Percentiles rank a stretch among this genome's conserved stretches.
Evolutionary conservation across 2,888 invertebrate genomes (phyloP).

Genomic region (Hemaris fuciformis): DNA sequence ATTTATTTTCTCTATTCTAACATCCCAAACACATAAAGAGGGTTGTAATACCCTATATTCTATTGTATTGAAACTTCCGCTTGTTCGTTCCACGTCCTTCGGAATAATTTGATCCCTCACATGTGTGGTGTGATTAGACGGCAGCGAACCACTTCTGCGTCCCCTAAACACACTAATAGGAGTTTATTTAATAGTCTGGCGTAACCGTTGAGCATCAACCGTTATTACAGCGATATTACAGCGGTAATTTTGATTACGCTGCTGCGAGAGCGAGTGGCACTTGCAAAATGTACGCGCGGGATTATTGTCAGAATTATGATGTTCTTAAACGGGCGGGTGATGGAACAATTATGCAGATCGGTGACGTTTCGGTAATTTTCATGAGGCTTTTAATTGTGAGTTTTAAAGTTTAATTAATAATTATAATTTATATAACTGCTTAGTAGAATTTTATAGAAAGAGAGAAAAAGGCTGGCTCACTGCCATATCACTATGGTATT

Average conservation of each 20-base stretch:
- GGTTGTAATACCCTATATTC: not conserved
- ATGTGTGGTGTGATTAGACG: not conserved
- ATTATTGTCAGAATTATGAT: not conserved
- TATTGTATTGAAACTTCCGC: too few species aligned
- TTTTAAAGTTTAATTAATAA: not conserved
- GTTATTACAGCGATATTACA: conserved; percentile 5
- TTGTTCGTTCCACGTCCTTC: not conserved
- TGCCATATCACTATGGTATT: too few species aligned
- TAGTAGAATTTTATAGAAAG: too few species aligned
- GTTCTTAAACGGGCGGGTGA: not conserved
- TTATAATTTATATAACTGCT: too few species aligned
- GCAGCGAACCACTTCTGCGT: not conserved
- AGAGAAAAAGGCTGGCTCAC: too few species aligned
- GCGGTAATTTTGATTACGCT: conserved; percentile 1
- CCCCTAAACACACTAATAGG: not conserved
- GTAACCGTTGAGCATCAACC: not conserved
- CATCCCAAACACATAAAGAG: too few species aligned
- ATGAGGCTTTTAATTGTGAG: not conserved
- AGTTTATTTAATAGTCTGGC: conserved; percentile 6
- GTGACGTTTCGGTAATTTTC: not conserved
- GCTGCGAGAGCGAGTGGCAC: not conserved
- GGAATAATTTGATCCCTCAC: not conserved
- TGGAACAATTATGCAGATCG: not conserved
- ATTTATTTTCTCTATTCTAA: too few species aligned
- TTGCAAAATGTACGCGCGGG: not conserved